Evolutionary conservation across 2,113 vertebrate species (phyloP).

Genomic region (Nyctibius bracteatus): DNA sequence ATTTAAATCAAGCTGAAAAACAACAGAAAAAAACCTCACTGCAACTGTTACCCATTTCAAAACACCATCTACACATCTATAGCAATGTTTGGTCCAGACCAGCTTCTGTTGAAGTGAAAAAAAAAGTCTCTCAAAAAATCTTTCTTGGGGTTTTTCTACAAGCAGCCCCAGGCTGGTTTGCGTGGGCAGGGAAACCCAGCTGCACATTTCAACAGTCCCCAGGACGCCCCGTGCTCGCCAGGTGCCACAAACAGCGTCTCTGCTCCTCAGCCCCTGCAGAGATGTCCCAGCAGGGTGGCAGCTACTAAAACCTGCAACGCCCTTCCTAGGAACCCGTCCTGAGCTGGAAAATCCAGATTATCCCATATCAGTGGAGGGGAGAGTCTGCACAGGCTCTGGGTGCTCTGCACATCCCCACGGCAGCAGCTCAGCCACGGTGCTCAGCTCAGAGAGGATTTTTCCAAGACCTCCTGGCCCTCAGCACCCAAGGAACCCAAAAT

Average conservation of each 20-base stretch:
- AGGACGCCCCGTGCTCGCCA: background rate
- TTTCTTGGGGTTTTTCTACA: background rate
- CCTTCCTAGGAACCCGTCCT: background rate
- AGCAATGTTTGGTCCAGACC: background rate
- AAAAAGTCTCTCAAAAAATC: background rate
- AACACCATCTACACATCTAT: background rate
- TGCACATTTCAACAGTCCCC: background rate
- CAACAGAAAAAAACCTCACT: background rate
- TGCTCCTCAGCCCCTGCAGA: background rate
- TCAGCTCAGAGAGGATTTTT: background rate
- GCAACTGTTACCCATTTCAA: background rate
- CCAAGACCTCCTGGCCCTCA: background rate
- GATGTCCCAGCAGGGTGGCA: background rate
- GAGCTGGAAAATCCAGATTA: conserved; percentile 44
- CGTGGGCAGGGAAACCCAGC: background rate
- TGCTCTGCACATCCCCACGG: background rate
- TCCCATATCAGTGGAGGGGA: background rate
- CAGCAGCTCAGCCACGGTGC: background rate
- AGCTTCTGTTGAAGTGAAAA: background rate
- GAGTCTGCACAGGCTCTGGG: background rate
- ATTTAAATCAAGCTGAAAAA: background rate
- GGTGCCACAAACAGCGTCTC: background rate
- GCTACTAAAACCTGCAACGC: background rate
- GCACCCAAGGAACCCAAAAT: background rate
- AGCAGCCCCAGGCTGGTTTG: background rate